Evolutionary conservation across 2,888 invertebrate genomes (phyloP), one percentile per base, ranked within the genome.

Genomic region (Xestia rhomboidea): DNA sequence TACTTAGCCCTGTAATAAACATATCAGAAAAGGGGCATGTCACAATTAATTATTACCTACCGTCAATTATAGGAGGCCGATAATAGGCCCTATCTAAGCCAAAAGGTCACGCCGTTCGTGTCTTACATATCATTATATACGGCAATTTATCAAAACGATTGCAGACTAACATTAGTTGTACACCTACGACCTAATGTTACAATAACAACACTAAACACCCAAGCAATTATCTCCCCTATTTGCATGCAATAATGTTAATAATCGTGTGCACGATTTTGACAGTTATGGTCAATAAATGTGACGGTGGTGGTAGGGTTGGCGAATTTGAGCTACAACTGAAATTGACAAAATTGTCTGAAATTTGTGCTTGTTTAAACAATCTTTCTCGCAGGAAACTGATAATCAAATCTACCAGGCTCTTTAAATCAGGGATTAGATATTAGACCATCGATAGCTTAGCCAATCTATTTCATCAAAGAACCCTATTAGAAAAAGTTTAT

Each of bases 201-300:
- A 75, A 62, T 77, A 75, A 69, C 72, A 64, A 64, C 60, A 60
- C 13, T 68, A 64, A 87, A 73, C 81, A 79, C 81, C 63, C 87
- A 85, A 46, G 71, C 87, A 81, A 88, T 87, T 82, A 85, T 73
- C 71, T 72, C 67, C 81, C 64, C 57, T 88, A 82, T 74, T 69
- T 6, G 71, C 66, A 44, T 67, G 84, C 51, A 77, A 66, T 72
- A 88, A 85, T 80, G 85, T 79, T 81, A 78, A 78, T 88, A 81
- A 85, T 88, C 34, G 79, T 72, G 74, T 87, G 84, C 87, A 88
- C 76, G 83, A 88, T 85, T 85, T 85, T 84, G 87, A 87, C 77
- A 88, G 85, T 76, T 82, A 84, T 70, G 82, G 76, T 72, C 79
- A 85, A 44, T 79, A 79, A 77, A 68, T 71, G 64, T 74, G 57